Percentiles rank a stretch among this genome's conserved stretches.
Conservation (phyloP, 2,113 vertebrate genomes). For the Podarcis muralis region DNA sequence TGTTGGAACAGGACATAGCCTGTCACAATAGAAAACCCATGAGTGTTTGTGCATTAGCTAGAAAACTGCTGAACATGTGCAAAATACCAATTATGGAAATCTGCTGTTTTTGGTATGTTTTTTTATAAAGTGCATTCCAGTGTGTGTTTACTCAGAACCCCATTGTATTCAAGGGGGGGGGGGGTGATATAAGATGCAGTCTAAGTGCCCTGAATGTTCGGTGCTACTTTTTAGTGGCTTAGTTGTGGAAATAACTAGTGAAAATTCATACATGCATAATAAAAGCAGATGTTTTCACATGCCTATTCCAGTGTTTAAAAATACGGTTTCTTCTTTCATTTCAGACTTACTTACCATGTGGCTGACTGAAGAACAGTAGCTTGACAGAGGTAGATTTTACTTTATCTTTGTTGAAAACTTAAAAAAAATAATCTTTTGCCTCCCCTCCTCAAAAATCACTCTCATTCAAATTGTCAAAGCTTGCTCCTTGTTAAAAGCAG, state of each 20-base stretch:
- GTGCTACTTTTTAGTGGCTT: background rate
- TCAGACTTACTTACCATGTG: constrained; percentile 22
- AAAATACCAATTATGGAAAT: too few species aligned
- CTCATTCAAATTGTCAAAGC: constrained; percentile 64
- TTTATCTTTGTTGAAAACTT: constrained; percentile 36
- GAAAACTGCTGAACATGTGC: too few species aligned
- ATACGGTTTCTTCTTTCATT: constrained; percentile 1
- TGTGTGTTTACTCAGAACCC: background rate
- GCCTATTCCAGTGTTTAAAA: background rate
- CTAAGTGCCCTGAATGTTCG: background rate
- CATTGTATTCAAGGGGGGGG: background rate
- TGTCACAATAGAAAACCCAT: too few species aligned
- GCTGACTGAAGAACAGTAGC: constrained; percentile 29
- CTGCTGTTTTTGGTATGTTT: too few species aligned
- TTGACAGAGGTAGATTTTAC: constrained; percentile 55
- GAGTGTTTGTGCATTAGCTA: too few species aligned
- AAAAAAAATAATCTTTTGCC: constrained; percentile 55
- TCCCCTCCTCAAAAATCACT: constrained; percentile 58
- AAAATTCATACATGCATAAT: background rate
- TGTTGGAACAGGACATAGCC: too few species aligned
- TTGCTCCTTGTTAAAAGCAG: constrained; percentile 65
- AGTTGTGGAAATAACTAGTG: background rate
- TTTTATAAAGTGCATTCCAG: background rate
- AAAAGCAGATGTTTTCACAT: background rate
- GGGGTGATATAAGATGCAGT: background rate